Base-by-base conservation (phyloP, 2,113 vertebrate genomes). In the Larimichthys crocea region DNA sequence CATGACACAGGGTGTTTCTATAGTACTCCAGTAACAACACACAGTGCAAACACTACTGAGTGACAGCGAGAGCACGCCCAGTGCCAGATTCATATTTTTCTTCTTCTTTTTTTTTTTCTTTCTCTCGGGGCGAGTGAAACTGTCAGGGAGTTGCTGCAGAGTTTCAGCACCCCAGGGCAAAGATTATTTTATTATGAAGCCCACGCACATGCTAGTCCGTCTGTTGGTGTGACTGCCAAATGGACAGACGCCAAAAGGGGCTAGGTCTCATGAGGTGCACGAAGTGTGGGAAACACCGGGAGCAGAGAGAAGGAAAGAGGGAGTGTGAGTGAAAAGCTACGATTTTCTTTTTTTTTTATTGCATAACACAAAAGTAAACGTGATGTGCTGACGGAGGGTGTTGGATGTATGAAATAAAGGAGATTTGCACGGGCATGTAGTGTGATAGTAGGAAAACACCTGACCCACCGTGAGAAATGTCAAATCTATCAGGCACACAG, bases 91-190 rank as follows among this genome's bases (percentile, higher is more conserved):
- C 19, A 24, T 52, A 11, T 44, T 68, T 70, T 68, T 8, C 57
- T n/a, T 68, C 44, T 61, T 31, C 31, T 31, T 31, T 59, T 80
- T 68, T 31, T 61, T 42, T 55, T 46, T 16, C 46, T 44, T 42
- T 79, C 40, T 88, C 84, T 66, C 60, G 5, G 79, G 91, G 86
- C 81, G 68, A 89, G 83, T 85, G 89, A 93, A 94, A 94, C 93
- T 92, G 85, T 83, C 87, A 90, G 73, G 60, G 85, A 91, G 88
- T 84, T 83, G 64, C 82, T 81, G 87, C 83, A 80, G 78, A 93
- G 92, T 94, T 93, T 94, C 93, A 90, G 69, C 82, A 78, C 93
- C 90, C 63, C 84, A 82, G 92, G 92, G 92, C 87, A 91, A 86
- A 91, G 87, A 92, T 93, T 92, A 92, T 90, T 92, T 88, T 89